phyloP scores from a whole-genome alignment of 2,797 vertebrate genomes.

The Pteronotus mesoamericanus region DNA sequence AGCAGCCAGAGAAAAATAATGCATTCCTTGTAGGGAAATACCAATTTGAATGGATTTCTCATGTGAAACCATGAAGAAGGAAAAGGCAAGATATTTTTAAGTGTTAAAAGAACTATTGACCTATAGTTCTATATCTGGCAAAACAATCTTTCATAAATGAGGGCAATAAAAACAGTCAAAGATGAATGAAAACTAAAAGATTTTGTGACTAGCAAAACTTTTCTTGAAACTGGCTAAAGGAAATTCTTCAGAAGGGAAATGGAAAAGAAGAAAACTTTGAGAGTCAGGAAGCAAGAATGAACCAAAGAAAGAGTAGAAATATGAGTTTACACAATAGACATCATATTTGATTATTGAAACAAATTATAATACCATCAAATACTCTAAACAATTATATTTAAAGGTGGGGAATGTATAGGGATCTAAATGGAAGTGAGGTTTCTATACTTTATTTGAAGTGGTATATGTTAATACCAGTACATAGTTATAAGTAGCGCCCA shows the following conservation, averaged over 20 bases:
- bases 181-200: not conserved
- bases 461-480: not conserved
- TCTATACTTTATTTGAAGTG: not conserved
- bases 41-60: not conserved
- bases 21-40: not conserved
- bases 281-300: not conserved
- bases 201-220: not conserved
- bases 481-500: not conserved
- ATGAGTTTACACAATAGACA: not conserved
- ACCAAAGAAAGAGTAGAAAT: not conserved
- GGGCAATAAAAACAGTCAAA: not conserved
- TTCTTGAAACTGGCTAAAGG: not conserved
- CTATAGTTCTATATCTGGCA: not conserved
- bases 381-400: not conserved
- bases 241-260: not conserved
- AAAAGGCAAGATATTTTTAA: conserved; percentile 7
- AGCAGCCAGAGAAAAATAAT: not conserved
- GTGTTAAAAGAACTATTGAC: not conserved
- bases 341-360: not conserved
- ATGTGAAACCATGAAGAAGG: not conserved
- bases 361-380: not conserved
- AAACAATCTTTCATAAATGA: not conserved
- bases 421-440: not conserved
- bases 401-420: not conserved
- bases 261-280: not conserved